Evolutionary conservation across 2,113 vertebrate genomes (phyloP), one percentile per base, ranked within the genome.

Genomic region (Pelvicachromis taeniatus): DNA sequence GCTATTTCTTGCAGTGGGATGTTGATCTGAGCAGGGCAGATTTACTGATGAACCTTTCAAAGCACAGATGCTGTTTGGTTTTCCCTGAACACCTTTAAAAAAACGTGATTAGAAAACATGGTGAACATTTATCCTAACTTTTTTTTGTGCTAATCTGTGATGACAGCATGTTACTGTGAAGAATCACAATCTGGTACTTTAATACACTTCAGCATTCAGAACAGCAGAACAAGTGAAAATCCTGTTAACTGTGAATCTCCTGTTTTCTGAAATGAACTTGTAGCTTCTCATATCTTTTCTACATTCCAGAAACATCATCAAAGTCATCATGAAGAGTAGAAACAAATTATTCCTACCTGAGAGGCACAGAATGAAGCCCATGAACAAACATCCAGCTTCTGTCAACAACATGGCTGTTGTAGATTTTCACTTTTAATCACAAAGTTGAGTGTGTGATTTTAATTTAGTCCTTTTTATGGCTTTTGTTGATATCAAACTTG

Each of bases 31-130:
- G 38, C 86, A 87, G 54, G 13, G 6, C 77, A 87, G 81, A 75
- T 75, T 58, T 21, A 88, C 82, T 81, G 82, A 84, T 59, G 82
- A 82, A 42, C 70, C 82, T 81, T 84, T 88, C 14, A 88, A 82
- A 13, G 52, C 59, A 80, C 75, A 88, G 17, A 77, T 31, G 42
- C 14, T 77, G 16, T n/a, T 55, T 61, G 31, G 2, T 17, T 42
- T 2, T n/a, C 38, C 56, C 5, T 53, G 17, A 78, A 58, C 7
- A 26, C 59, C 87, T 88, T 77, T 29, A 85, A 85, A 48, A 68
- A 10, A 68, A 59, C 11, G 14, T 55, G 2, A 23, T 29, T 23
- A 54, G 0, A 2, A 77, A 21, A 55, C 54, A 55, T 26, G 21
- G 6, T 26, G 54, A 55, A 55, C 54, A 81, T 61, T 58, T 38